Percentiles rank a stretch among this genome's conserved stretches.
These are phyloP conservation scores for Ceramica pisi DNA, from an alignment of 2,888 invertebrate genomes.

Conservation along the genomic window DNA sequence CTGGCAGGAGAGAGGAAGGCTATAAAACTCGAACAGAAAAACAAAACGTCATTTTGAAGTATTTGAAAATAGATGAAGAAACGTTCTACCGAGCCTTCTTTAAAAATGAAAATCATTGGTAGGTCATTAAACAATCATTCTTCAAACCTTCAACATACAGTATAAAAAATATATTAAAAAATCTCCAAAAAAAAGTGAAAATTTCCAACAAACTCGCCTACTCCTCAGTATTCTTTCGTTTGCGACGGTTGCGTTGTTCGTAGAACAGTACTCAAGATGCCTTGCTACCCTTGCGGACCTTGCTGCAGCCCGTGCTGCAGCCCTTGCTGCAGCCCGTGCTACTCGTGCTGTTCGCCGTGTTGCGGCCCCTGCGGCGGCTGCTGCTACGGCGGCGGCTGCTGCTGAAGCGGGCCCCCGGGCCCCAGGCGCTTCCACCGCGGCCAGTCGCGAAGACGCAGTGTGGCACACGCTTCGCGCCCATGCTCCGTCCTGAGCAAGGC, in stretches of 20 bases:
- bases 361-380: conserved; percentile 74
- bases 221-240: conserved; percentile 29
- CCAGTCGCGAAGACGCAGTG: conserved; percentile 28
- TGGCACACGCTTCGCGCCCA: conserved; percentile 30
- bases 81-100: conserved; percentile 64
- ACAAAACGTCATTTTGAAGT: not conserved
- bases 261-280: conserved; percentile 67
- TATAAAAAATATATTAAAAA: conserved; percentile 55
- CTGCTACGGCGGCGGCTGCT: conserved; percentile 63
- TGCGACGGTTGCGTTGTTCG: conserved; percentile 49
- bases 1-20: not conserved
- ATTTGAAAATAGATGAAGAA: conserved; percentile 42
- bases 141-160: conserved; percentile 76
- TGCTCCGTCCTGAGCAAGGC: conserved; percentile 59
- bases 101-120: conserved; percentile 3
- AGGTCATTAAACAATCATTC: conserved; percentile 70
- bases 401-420: conserved; percentile 28
- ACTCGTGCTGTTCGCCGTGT: conserved; percentile 74
- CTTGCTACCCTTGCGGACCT: conserved; percentile 70
- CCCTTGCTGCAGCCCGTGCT: conserved; percentile 72
- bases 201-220: conserved; percentile 47
- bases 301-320: conserved; percentile 73
- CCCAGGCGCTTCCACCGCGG: conserved; percentile 22
- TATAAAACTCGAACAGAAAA: not conserved
- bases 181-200: conserved; percentile 59